Evolutionary conservation across 2,113 vertebrate genomes (phyloP).

Genomic region (Pituophis catenifer): DNA sequence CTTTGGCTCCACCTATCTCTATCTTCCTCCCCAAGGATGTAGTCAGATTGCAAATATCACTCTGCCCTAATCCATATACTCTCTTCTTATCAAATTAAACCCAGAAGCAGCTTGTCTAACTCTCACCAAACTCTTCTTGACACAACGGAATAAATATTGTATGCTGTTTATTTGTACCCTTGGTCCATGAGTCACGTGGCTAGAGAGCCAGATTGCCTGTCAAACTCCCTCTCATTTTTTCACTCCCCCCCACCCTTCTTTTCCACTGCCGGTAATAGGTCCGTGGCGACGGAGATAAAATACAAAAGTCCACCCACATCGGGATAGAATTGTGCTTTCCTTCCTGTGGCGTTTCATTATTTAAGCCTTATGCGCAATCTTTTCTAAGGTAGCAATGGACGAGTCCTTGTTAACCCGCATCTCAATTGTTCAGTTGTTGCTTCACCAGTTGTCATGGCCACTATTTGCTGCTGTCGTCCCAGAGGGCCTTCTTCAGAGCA

Average conservation of each 20-base stretch:
- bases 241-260: rapidly evolving
- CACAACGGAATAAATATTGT: neutral
- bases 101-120: neutral
- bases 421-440: neutral
- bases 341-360: neutral
- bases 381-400: neutral
- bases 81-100: neutral
- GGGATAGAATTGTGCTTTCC: neutral
- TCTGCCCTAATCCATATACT: neutral
- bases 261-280: neutral
- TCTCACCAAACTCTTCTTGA: neutral
- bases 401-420: neutral
- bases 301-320: neutral
- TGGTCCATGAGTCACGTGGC: neutral
- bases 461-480: neutral
- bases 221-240: neutral
- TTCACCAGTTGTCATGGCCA: neutral
- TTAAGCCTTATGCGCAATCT: neutral
- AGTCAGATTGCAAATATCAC: neutral
- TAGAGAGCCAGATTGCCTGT: neutral
- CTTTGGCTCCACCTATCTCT: neutral
- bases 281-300: neutral
- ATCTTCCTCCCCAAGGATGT: neutral
- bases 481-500: neutral
- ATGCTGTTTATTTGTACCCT: neutral